A percentile compares a stretch with the other conserved stretches of the same genome.
Conservation (phyloP, 2,888 invertebrate genomes). For the Agriotes lineatus region DNA sequence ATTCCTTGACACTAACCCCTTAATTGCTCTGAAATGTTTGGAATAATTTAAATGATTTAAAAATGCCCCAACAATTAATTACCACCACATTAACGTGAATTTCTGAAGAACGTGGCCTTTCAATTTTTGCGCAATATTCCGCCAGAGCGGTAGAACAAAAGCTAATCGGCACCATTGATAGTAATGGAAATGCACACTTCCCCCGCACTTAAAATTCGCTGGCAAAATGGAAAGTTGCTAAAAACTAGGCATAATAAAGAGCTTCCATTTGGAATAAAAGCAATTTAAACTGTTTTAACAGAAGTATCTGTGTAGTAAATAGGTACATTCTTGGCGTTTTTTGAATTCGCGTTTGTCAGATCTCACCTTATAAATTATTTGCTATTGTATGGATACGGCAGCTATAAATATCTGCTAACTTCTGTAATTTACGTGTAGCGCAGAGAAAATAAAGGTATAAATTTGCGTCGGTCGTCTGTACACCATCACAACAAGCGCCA, state of each 20-base stretch:
- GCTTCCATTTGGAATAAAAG: neutral
- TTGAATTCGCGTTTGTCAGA: constrained; percentile 65
- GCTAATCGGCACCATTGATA: too few species aligned
- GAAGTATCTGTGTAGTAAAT: constrained; percentile 60
- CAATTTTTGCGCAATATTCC: too few species aligned
- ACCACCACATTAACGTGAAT: too few species aligned
- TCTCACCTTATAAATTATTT: constrained; percentile 66
- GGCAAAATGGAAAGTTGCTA: too few species aligned
- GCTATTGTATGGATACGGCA: constrained; percentile 61
- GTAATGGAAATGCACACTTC: too few species aligned
- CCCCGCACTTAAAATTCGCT: too few species aligned
- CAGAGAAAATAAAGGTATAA: constrained; percentile 45
- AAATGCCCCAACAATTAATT: too few species aligned
- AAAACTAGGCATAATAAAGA: neutral
- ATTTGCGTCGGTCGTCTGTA: constrained; percentile 34
- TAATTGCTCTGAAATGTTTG: too few species aligned
- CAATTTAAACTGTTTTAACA: constrained; percentile 57
- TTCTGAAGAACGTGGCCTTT: too few species aligned
- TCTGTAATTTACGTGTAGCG: constrained; percentile 61
- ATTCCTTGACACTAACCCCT: too few species aligned
- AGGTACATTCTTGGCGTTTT: constrained; percentile 63
- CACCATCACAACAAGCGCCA: constrained; percentile 26
- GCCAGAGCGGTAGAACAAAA: too few species aligned
- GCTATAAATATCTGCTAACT: constrained; percentile 63
- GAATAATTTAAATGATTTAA: too few species aligned